phyloP scores from a whole-genome alignment of 2,113 vertebrate genomes.

The Nerophis lumbriciformis region DNA sequence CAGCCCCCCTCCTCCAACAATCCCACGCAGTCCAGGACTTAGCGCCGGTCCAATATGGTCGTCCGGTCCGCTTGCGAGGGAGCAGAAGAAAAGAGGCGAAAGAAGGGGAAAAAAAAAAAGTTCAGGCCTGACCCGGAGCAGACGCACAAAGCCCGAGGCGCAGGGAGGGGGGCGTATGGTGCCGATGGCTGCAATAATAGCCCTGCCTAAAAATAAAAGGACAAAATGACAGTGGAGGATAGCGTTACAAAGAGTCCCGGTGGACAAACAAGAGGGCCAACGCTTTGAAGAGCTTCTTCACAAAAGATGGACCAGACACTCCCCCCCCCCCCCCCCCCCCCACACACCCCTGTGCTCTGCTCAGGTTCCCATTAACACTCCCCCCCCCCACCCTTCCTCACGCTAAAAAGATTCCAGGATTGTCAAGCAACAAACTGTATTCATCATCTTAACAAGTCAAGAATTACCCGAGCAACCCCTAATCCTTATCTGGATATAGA shows the following conservation, averaged over 20 bases:
- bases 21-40: constrained; percentile 7
- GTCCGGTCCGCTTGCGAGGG: constrained; percentile 24
- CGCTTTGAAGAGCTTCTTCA: constrained; percentile 58
- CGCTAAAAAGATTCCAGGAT: too few relatives aligned
- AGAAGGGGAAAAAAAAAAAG: constrained; percentile 2
- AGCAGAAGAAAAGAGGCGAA: constrained; percentile 15
- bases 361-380: too few relatives aligned
- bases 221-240: constrained; percentile 65
- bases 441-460: too few relatives aligned
- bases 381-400: neutral
- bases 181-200: constrained; percentile 48
- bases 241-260: constrained; percentile 63
- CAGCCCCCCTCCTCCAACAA: constrained; percentile 1
- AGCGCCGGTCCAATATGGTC: neutral
- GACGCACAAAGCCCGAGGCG: constrained; percentile 45
- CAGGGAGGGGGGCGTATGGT: constrained; percentile 36
- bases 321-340: neutral
- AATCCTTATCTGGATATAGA: too few relatives aligned
- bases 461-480: too few relatives aligned
- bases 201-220: constrained; percentile 68
- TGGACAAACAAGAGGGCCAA: constrained; percentile 47
- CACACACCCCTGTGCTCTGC: neutral
- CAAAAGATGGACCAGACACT: constrained; percentile 51
- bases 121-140: constrained; percentile 52
- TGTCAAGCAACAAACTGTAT: too few relatives aligned